Evolutionary conservation across 2,888 invertebrate species (phyloP), one percentile per base, ranked within the genome.

Genomic region (Drosophila paranaensis): DNA sequence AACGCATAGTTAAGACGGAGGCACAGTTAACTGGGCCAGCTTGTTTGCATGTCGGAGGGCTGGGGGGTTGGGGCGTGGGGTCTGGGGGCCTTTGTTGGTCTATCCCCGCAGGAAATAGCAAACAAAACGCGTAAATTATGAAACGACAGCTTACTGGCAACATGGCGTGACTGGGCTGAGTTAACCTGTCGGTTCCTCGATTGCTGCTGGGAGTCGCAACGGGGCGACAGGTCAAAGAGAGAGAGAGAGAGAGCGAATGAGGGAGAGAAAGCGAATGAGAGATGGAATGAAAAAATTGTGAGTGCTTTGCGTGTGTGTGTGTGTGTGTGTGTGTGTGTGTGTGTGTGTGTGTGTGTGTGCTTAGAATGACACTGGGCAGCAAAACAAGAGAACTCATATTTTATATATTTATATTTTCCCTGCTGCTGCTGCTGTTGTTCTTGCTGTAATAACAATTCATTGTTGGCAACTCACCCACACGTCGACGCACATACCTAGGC

Each of bases 91-190:
- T 63, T 55, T 61, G 55, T 45, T 61, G 54, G 62, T 30, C 50
- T 62, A 56, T 64, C 71, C 80, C 74, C 78, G 74, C 89, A 89
- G 84, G 88, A 84, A 89, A 84, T 79, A 71, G 88, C 77, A 79
- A 85, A 88, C 83, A 88, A 88, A 82, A 77, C 86, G 83, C 80
- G 88, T 89, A 89, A 85, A 85, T 85, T 82, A 89, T 82, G 86
- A 85, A 85, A 89, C 82, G 85, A 81, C 79, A 83, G 77, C 73
- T 78, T 75, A 88, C 85, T 78, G 79, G 82, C 78, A 69, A 75
- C 75, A 77, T 89, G 74, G 85, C 84, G 84, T 85, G 84, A 88
- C 84, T 82, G 57, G 81, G 55, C 72, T 70, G 67, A 85, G 82
- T 85, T 87, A 74, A 86, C 89, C 73, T 80, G 64, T 48, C 45